phyloP scores from a whole-genome alignment of 2,797 vertebrate genomes.

The Ctenochaetus hawaiiensis region DNA sequence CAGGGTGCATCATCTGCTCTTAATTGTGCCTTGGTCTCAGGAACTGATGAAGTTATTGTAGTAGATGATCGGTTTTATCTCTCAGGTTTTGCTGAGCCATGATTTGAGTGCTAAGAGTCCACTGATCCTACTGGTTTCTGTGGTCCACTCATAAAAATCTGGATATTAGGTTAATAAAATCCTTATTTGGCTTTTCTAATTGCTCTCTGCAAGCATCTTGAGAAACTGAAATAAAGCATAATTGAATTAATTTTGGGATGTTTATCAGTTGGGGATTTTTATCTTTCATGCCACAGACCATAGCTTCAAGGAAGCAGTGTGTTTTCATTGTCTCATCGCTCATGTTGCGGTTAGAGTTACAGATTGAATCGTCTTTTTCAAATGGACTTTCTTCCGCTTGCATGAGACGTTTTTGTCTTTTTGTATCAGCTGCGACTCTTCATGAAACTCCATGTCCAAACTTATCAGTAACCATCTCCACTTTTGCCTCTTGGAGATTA shows the following conservation, averaged over 20 bases:
- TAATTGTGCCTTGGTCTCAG: no score
- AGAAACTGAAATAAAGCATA: no score
- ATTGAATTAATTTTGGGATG: not conserved
- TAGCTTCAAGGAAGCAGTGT: not conserved
- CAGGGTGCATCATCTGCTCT: constrained; percentile 1
- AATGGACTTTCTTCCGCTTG: not conserved
- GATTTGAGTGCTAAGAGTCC: not conserved
- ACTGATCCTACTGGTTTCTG: not conserved
- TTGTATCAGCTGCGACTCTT: not conserved
- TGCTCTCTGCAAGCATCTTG: not conserved
- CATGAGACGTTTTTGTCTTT: not conserved
- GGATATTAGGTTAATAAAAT: no score
- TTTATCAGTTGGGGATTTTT: not conserved
- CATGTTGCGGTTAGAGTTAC: not conserved
- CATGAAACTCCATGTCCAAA: no score
- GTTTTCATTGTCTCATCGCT: not conserved
- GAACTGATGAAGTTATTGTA: constrained; percentile 15
- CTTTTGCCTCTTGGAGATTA: not conserved
- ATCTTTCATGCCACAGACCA: not conserved
- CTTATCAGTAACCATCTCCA: no score
- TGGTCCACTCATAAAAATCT: not conserved
- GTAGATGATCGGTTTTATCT: not conserved
- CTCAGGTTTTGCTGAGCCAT: not conserved
- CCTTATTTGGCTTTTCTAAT: no score
- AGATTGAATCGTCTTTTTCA: not conserved